These are phyloP conservation scores for Mormyrops attenuatus DNA, from an alignment of 2,797 vertebrate genomes.

Conservation along the genomic window DNA sequence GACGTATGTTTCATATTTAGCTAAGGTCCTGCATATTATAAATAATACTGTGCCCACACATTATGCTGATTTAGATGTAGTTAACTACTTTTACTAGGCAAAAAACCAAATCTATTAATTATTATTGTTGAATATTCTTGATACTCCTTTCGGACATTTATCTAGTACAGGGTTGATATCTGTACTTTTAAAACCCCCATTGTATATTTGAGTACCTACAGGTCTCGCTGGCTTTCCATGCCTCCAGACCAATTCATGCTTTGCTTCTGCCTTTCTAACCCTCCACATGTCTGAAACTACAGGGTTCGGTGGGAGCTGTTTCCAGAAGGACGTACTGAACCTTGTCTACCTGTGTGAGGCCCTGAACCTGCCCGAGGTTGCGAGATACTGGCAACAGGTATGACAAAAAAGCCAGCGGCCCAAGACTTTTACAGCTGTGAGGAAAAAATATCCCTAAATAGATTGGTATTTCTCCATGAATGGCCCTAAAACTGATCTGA, in stretches of 20 bases:
- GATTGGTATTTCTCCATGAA: not conserved
- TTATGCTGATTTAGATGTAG: not conserved
- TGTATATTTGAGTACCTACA: not conserved
- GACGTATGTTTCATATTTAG: not conserved
- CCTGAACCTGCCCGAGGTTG: constrained; percentile 35
- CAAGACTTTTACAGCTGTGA: not conserved
- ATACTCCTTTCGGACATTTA: not conserved
- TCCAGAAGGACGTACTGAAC: constrained; percentile 40
- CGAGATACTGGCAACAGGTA: constrained; percentile 45
- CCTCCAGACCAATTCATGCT: not conserved
- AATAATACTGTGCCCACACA: not conserved
- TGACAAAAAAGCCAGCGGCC: not conserved
- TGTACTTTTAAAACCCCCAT: not conserved
- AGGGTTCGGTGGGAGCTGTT: constrained; percentile 37
- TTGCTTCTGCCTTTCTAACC: not conserved
- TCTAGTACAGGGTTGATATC: not conserved
- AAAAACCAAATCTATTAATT: not conserved
- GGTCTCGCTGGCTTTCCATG: not conserved
- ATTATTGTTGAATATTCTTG: not conserved
- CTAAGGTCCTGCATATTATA: not conserved
- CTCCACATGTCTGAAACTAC: not conserved
- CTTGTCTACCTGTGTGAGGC: constrained; percentile 35
- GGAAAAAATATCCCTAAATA: not conserved
- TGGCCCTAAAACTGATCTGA: no score
- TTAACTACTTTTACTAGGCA: not conserved